phyloP scores from a whole-genome alignment of 1,140 invertebrate species.

The Calycopis cecrops region DNA sequence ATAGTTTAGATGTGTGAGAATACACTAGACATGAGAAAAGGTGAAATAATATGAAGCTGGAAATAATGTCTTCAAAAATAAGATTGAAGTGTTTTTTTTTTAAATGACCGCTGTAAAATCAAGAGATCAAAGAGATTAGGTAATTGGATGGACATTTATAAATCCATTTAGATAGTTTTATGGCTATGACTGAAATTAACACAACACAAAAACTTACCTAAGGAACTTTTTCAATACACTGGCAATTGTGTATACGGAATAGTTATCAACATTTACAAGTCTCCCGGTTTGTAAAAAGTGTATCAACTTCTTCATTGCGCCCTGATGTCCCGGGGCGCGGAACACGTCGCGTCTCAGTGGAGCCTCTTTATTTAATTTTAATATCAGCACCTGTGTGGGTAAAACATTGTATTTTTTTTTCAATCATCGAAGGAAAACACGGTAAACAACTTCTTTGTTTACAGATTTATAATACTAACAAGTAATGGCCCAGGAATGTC shows the following conservation, averaged over 20 bases:
- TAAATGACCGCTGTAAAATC: no score
- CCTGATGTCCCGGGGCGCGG: conserved; percentile 94
- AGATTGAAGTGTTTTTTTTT: no score
- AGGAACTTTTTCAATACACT: conserved; percentile 98
- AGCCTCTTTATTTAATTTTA: conserved; percentile 96
- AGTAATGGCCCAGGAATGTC: conserved; percentile 93
- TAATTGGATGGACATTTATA: no score
- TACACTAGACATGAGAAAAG: no score
- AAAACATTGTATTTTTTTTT: conserved; percentile 9
- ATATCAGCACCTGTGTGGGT: conserved; percentile 83
- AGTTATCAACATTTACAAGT: conserved; percentile 97
- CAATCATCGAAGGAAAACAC: background rate
- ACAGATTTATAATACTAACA: conserved; percentile 76
- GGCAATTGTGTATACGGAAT: conserved; percentile 98
- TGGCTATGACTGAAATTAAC: background rate
- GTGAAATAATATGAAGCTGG: no score
- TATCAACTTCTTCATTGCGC: conserved; percentile 96
- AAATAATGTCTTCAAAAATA: no score
- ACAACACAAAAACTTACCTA: conserved; percentile 47
- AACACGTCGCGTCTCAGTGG: conserved; percentile 95
- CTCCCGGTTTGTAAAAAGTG: conserved; percentile 96
- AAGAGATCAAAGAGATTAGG: no score
- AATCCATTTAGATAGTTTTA: background rate
- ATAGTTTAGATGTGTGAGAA: no score
- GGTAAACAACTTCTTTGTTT: background rate